phyloP scores from a whole-genome alignment of 2,888 invertebrate species.

The Hydriomena furcata region DNA sequence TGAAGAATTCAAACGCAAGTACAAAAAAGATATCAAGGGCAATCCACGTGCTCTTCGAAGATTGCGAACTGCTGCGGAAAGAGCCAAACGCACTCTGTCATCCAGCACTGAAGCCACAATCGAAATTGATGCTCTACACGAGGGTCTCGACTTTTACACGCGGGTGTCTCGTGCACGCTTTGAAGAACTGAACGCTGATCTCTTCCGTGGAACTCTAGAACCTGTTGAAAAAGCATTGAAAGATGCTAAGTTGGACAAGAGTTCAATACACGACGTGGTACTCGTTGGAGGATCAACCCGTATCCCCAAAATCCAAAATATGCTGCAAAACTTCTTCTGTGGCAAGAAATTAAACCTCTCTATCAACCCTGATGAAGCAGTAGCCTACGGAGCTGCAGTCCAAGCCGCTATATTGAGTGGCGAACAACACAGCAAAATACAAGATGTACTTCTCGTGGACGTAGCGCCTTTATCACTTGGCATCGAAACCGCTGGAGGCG shows the following conservation, averaged over 20 bases:
- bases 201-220: constrained; percentile 88
- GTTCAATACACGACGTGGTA: constrained; percentile 89
- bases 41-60: constrained; percentile 88
- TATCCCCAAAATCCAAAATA: constrained; percentile 90
- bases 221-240: constrained; percentile 91
- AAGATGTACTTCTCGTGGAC: constrained; percentile 85
- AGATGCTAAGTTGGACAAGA: constrained; percentile 91
- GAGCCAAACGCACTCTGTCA: constrained; percentile 90
- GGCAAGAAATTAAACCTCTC: constrained; percentile 88
- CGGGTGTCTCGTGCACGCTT: constrained; percentile 89
- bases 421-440: constrained; percentile 89
- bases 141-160: constrained; percentile 88
- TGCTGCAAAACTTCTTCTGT: constrained; percentile 90
- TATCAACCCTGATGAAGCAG: constrained; percentile 92
- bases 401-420: constrained; percentile 89
- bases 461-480: constrained; percentile 87
- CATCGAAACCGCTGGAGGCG: constrained; percentile 91
- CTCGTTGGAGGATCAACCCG: constrained; percentile 92
- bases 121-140: constrained; percentile 89
- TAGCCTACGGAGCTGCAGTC: constrained; percentile 90
- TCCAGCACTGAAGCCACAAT: constrained; percentile 90
- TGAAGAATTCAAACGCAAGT: constrained; percentile 89
- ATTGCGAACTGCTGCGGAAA: constrained; percentile 89
- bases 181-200: constrained; percentile 88
- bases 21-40: constrained; percentile 85